These are phyloP conservation scores for Ophion obscuratus DNA, from an alignment of 2,888 invertebrate species.

Conservation along the genomic window DNA sequence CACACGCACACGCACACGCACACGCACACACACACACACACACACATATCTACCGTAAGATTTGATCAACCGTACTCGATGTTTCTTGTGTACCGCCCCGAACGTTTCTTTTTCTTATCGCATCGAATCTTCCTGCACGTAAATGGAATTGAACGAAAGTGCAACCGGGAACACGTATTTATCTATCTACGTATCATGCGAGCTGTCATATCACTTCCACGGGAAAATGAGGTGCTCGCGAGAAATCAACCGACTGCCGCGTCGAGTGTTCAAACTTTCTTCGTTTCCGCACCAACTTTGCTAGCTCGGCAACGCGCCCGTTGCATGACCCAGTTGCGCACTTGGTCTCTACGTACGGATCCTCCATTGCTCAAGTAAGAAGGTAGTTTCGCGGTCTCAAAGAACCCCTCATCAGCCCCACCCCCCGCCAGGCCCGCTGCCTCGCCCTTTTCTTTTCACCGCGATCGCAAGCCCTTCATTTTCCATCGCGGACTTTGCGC, in stretches of 20 bases:
- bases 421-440: not conserved
- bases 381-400: conserved; percentile 26
- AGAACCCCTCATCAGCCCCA: not conserved
- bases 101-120: not conserved
- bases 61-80: no score
- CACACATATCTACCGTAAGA: no score
- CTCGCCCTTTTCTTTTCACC: not conserved
- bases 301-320: conserved; percentile 4
- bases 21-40: no score
- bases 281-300: not conserved
- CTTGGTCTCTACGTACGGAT: not conserved
- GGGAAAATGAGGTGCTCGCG: conserved; percentile 16
- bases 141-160: conserved; percentile 19
- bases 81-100: not conserved
- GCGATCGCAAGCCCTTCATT: not conserved
- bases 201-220: conserved; percentile 8
- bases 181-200: not conserved
- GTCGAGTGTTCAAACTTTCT: conserved; percentile 12
- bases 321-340: not conserved
- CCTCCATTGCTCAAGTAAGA: not conserved
- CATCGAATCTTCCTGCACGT: no score
- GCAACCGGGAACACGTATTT: not conserved
- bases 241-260: conserved; percentile 3
- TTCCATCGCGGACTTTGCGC: not conserved
- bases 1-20: no score